Base-by-base conservation (phyloP, 2,797 vertebrate species). In the Valencia hispanica region DNA sequence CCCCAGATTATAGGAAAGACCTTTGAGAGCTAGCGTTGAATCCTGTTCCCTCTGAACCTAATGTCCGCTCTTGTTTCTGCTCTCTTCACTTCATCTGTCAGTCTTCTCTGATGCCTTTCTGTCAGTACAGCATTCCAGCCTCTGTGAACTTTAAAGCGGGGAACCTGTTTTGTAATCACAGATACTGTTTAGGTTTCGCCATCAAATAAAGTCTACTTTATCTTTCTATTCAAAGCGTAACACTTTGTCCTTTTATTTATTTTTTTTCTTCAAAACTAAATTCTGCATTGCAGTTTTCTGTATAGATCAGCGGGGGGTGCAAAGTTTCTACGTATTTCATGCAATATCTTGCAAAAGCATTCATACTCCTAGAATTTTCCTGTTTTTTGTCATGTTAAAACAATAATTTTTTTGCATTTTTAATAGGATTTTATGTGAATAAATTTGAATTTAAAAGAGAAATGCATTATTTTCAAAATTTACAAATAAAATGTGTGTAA, bases 131-230 rank as follows among this genome's bases (percentile, higher is more conserved):
- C 97, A 97, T 98, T 99, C 97, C 97, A 96, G 92, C 95, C 94
- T 97, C 94, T 94, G 91, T 95, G 90, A 95, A 82, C 72, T 88
- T 79, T 41, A 72, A 91, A 92, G 92, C 92, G 94, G 95, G 94
- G 22, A 96, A 94, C 94, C 94, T 95, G 92, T 96, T 98, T 97
- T 98, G 96, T 97, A 97, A 96, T 95, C 94, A 87, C 94, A 96
- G 95, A 95, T 91, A 95, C 95, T 95, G 91, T 87, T 93, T 94
- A 95, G 95, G 95, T 96, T 97, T 92, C 96, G 96, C 94, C 96
- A 93, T 96, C 94, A 95, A 98, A 97, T 98, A 98, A 98, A 98
- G 95, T 96, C 96, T 83, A 94, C 91, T 95, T 94, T 97, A 96
- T 97, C 96, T 98, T 98, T 98, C 94, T 97, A 98, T 94, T 96